Percentiles rank a stretch among this genome's conserved stretches.
Evolutionary conservation across 2,888 invertebrate genomes (phyloP).

Genomic region (Auanema sp.): DNA sequence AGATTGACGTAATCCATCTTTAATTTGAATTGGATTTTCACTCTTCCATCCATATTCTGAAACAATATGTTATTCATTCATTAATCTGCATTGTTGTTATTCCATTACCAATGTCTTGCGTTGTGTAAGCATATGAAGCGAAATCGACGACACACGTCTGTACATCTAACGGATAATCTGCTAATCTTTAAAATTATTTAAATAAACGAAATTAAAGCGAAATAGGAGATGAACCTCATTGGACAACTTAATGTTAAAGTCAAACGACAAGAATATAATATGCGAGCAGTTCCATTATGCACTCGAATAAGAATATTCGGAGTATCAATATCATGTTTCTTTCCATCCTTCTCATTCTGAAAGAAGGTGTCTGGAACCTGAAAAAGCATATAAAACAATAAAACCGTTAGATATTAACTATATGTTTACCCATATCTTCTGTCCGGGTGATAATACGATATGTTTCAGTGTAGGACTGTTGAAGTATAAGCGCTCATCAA

Average conservation of each 20-base stretch:
- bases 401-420: not conserved
- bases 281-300: slow-evolving; percentile 80
- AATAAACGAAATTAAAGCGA: not conserved
- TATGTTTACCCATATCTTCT: slow-evolving; percentile 37
- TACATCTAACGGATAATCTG: slow-evolving; percentile 80
- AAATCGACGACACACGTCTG: slow-evolving; percentile 82
- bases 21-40: slow-evolving; percentile 92
- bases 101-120: slow-evolving; percentile 78
- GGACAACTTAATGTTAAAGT: slow-evolving; percentile 92
- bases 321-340: slow-evolving; percentile 68
- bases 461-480: slow-evolving; percentile 51
- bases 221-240: slow-evolving; percentile 83
- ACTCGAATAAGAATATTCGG: slow-evolving; percentile 88
- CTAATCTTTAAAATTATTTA: slow-evolving; percentile 19
- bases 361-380: slow-evolving; percentile 57
- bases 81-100: no score
- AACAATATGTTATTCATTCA: slow-evolving; percentile 3
- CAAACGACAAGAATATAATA: slow-evolving; percentile 92
- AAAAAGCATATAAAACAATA: not conserved
- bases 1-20: slow-evolving; percentile 69
- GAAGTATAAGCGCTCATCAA: slow-evolving; percentile 77
- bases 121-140: slow-evolving; percentile 97
- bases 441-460: slow-evolving; percentile 48
- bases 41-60: slow-evolving; percentile 83
- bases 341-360: slow-evolving; percentile 89